Base-by-base conservation (phyloP, 1,140 invertebrate species). In the Tenebrio molitor region DNA sequence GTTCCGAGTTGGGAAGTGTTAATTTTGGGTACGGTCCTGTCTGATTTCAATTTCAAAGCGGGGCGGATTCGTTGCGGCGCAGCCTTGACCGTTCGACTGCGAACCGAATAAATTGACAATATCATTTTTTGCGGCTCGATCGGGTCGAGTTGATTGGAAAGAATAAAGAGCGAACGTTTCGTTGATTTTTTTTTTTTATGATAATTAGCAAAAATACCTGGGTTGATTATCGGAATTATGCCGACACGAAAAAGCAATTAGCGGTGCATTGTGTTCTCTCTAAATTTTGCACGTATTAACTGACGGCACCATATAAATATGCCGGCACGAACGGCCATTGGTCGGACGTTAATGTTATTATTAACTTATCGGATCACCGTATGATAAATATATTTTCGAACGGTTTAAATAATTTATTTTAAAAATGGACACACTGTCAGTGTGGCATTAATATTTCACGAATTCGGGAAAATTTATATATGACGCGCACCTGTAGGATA, bases 181-280 rank as follows among this genome's bases (percentile, higher is more conserved):
- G 44, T n/a, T 50, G 17, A 50, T 50, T 21, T 58, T 58, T 58
- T n/a, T n/a, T n/a, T n/a, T n/a, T n/a, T n/a, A n/a, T n/a, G 50
- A 29, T 58, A 29, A 58, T 58, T 58, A 58, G 23, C 50, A 23
- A 25, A 29, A 58, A 58, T 29, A 58, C 12, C 23, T n/a, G 39
- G 10, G n/a, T 21, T 21, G 64, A 66, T 66, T 41, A 65, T 15
- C 23, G 64, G 23, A n/a, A 42, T 66, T 66, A 42, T 42, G 25
- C 16, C 17, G 10, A 66, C 64, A 66, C 17, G 64, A 25, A 66
- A 66, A 66, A 66, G 36, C 25, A 42, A 66, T 66, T 66, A 66
- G 23, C 29, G 17, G 19, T 66, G 42, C 36, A 42, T 66, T 66
- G 10, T 29, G 12, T 36, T 44, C 36, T 12, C 21, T 6, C 29